Evolutionary conservation across 1,140 invertebrate genomes (phyloP).

Genomic region (Drosophila pallidifrons): DNA sequence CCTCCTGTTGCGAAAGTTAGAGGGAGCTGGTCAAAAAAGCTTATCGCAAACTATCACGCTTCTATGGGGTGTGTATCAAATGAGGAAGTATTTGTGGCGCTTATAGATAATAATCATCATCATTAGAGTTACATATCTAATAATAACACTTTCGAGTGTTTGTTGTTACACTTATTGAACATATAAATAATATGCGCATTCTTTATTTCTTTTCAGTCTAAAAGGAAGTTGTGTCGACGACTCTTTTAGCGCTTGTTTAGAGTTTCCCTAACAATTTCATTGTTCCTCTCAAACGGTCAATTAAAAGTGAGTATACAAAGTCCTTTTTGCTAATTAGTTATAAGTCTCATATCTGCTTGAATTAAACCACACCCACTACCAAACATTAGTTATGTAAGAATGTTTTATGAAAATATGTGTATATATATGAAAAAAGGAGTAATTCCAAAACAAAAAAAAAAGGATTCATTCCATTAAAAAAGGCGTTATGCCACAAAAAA

Average conservation of each 20-base stretch:
- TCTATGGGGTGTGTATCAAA: conserved; percentile 16
- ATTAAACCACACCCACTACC: conserved; percentile 25
- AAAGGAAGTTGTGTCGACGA: conserved; percentile 83
- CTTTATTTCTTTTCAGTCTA: conserved; percentile 74
- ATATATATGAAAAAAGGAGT: conserved; percentile 41
- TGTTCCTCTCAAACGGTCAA: conserved; percentile 84
- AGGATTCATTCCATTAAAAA: conserved; percentile 55
- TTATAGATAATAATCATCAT: not conserved
- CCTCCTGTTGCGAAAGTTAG: not conserved
- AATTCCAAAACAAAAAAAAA: conserved; percentile 60
- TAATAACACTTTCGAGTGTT: not conserved
- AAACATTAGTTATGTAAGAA: conserved; percentile 58
- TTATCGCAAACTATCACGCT: conserved; percentile 21
- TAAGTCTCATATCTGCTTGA: conserved; percentile 37
- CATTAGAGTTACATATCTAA: not conserved
- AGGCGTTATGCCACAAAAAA: conserved; percentile 66
- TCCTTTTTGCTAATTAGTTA: conserved; percentile 32
- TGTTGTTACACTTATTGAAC: conserved; percentile 1
- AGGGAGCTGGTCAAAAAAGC: conserved; percentile 6
- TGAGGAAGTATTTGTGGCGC: conserved; percentile 11
- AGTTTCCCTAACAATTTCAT: conserved; percentile 84
- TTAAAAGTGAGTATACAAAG: conserved; percentile 79
- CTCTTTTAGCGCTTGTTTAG: conserved; percentile 84
- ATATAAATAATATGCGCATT: conserved; percentile 59
- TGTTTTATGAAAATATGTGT: conserved; percentile 67